These are phyloP conservation scores for Hyalella azteca DNA, from an alignment of 2,888 invertebrate species.

Conservation along the genomic window DNA sequence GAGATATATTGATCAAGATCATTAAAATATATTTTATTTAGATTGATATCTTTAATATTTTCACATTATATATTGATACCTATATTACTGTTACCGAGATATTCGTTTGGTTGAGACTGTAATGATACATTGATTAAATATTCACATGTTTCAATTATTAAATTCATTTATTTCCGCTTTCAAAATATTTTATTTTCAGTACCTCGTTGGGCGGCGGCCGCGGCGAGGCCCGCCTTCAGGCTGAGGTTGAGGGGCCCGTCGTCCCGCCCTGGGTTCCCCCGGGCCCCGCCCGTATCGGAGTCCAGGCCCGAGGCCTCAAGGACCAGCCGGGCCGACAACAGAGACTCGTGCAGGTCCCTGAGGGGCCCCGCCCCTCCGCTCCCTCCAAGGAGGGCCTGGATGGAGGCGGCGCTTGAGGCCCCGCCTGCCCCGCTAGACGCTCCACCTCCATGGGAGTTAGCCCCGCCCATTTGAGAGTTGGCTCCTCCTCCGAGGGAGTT, in stretches of 20 bases:
- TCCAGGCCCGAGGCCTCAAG: constrained; percentile 33
- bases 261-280: constrained; percentile 63
- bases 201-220: constrained; percentile 9
- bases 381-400: constrained; percentile 28
- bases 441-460: constrained; percentile 39
- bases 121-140: too few relatives aligned
- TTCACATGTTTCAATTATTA: too few relatives aligned
- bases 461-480: constrained; percentile 39
- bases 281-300: constrained; percentile 43
- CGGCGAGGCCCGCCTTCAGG: constrained; percentile 68
- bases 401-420: neutral
- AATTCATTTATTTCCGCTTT: too few relatives aligned
- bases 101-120: too few relatives aligned
- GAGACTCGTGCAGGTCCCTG: constrained; percentile 6
- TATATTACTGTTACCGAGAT: too few relatives aligned
- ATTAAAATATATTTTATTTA: too few relatives aligned
- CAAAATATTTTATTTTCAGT: too few relatives aligned
- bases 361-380: neutral
- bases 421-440: constrained; percentile 19
- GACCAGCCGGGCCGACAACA: constrained; percentile 33
- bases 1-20: too few relatives aligned
- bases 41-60: too few relatives aligned
- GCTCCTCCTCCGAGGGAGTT: constrained; percentile 31
- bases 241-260: constrained; percentile 84
- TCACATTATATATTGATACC: too few relatives aligned